These are phyloP conservation scores for Ophiodon elongatus DNA, from an alignment of 2,113 vertebrate species.

Conservation along the genomic window DNA sequence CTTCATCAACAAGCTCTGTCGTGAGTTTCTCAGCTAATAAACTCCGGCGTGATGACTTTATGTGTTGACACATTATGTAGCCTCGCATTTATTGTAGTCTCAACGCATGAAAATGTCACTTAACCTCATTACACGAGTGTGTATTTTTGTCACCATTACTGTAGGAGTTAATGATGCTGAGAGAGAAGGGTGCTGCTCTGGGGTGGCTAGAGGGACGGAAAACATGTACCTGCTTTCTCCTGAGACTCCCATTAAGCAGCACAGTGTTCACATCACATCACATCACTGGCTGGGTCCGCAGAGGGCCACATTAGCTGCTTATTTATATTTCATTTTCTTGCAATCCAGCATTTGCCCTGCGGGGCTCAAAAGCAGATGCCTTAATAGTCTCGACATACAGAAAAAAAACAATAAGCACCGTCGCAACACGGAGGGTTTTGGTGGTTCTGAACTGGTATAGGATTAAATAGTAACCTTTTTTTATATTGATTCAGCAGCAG, in stretches of 20 bases:
- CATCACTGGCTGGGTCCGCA: slow-evolving; percentile 24
- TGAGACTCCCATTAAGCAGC: slow-evolving; percentile 76
- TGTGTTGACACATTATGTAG: slow-evolving; percentile 41
- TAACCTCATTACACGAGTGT: slow-evolving; percentile 59
- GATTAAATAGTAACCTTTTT: neutral
- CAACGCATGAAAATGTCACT: slow-evolving; percentile 31
- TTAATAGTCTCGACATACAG: slow-evolving; percentile 42
- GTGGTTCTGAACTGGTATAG: neutral
- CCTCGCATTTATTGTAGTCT: slow-evolving; percentile 56
- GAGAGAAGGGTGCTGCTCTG: slow-evolving; percentile 62
- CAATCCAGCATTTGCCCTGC: slow-evolving; percentile 17
- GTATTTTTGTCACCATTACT: slow-evolving; percentile 73
- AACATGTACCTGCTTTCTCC: slow-evolving; percentile 74
- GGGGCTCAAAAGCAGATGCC: slow-evolving; percentile 24
- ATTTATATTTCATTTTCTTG: slow-evolving; percentile 57
- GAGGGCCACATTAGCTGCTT: slow-evolving; percentile 42
- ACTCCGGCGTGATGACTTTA: slow-evolving; percentile 24
- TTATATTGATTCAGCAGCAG: neutral
- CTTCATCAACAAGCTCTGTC: neutral
- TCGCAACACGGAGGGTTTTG: neutral
- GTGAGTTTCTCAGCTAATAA: slow-evolving; percentile 5
- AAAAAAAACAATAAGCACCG: slow-evolving; percentile 1
- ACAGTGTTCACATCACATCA: slow-evolving; percentile 52
- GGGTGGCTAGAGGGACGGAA: slow-evolving; percentile 66
- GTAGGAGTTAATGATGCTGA: slow-evolving; percentile 78